Base-by-base conservation (phyloP, 2,113 vertebrate species). In the Podiceps cristatus region DNA sequence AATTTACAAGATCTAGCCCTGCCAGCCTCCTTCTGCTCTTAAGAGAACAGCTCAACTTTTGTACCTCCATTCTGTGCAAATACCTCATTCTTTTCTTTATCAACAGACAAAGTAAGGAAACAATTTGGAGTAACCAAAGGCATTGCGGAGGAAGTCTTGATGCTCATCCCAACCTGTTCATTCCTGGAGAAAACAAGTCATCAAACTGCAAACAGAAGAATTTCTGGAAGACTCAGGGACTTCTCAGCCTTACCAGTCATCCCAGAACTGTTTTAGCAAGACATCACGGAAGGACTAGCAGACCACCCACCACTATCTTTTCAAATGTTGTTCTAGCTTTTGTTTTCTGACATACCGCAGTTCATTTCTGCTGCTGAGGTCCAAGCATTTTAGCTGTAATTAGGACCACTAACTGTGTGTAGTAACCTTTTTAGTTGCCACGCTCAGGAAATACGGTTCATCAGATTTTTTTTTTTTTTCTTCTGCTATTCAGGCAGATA, bases 381-480 rank as follows among this genome's bases (percentile, higher is more conserved):
- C 68, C 86, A 67, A 35, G 17, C 23, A 68, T 35, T 47, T 64
- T 18, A 2, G 27, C 49, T 33, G 11, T 2, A n/a, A 9, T 50
- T 18, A 10, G 86, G 73, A 49, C 80, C 75, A 72, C 33, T 45
- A 16, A 3, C 47, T 69, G 12, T 5, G 22, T 27, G 18, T 10
- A 50, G 42, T 10, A 37, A 11, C n/a, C 3, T 19, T n/a, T 31
- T 11, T 5, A 31, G 11, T 14, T 88, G 68, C 59, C 28, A 45
- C 2, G 0, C 24, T 72, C 47, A 64, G 78, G 49, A 72, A 75
- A 78, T 28, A 29, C 0, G 8, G 50, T n/a, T 25, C 31, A 9
- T 31, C 1, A 7, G 17, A 1, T 4, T 24, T 7, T 3, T 27
- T 4, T 24, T 7, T 3, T 27, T 23, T 40, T 60, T 27, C 5